phyloP scores from a whole-genome alignment of 2,113 vertebrate genomes.

The Chloroceryle aenea region DNA sequence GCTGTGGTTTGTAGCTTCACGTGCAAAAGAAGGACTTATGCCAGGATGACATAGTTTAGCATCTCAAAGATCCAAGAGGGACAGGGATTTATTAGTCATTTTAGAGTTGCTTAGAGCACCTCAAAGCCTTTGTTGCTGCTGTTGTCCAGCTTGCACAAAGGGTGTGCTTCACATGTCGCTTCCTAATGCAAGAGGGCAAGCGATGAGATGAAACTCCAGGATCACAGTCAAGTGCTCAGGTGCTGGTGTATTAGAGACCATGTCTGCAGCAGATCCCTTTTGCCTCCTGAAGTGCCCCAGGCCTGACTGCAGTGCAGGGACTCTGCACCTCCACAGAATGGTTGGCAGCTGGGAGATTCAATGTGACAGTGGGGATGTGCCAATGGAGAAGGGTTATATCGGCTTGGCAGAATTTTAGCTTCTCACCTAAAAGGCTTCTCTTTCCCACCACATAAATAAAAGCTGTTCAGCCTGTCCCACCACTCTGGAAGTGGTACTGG shows the following conservation, averaged over 20 bases:
- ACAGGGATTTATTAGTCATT: background rate
- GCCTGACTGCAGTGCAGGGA: background rate
- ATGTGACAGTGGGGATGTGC: background rate
- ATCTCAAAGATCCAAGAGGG: background rate
- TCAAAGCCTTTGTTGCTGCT: background rate
- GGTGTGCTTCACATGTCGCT: background rate
- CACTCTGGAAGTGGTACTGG: background rate
- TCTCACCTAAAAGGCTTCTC: background rate
- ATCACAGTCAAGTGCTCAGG: background rate
- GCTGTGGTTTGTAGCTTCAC: background rate
- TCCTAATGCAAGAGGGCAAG: fast-evolving
- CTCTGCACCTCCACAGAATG: background rate
- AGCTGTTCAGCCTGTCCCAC: background rate
- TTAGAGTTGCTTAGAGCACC: background rate
- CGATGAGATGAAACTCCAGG: background rate
- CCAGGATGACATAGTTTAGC: background rate
- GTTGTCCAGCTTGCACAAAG: fast-evolving
- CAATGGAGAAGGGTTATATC: background rate
- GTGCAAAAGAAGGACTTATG: background rate
- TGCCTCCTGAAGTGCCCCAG: background rate
- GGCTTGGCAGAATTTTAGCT: background rate
- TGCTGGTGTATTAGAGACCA: background rate
- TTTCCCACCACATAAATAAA: background rate
- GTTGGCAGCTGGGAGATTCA: background rate
- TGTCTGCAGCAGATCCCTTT: background rate